Evolutionary conservation across 2,888 invertebrate genomes (phyloP), one percentile per base, ranked within the genome.

Genomic region (Syrista parreyssii): DNA sequence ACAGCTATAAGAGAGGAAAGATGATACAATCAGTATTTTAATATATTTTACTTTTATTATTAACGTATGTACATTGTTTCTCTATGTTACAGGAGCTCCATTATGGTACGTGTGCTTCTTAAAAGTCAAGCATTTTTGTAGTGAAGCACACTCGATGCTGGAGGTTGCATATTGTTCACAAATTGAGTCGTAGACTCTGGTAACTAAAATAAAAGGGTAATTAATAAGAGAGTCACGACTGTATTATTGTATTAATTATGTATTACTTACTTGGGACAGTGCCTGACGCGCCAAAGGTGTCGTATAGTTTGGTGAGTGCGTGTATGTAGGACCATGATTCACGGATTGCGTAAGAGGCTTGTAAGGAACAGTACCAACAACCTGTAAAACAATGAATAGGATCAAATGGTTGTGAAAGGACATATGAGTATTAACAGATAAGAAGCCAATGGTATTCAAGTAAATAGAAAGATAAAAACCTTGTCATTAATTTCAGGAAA

Each of bases 401-500:
- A 23, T 55, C 6, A 55, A 55, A 23, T 3, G 23, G 9, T 55
- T 9, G 55, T 9, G 23, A 55, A 55, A 55, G 9, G 9, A 55
- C 55, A 9, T 23, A 6, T 9, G 4, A 23, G 23, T 55, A 23
- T 55, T 2, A 55, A 55, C 9, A 6, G 9, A 6, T 55, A 55
- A 23, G 2, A 55, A 55, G 9, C 9, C 55, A 55, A 9, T 9
- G 6, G 23, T 55, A 55, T 55, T 55, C 9, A 55, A 23, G 9
- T 23, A 55, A 23, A 55, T 55, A 55, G 23, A 55, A 9, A 23
- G 9, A 55, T 55, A 55, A 23, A 12, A 32, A 92, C 92, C 89
- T 93, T 93, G 78, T 93, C 93, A 89, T 96, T 96, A 84, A 97
- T 96, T 92, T 97, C 97, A 2, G 97, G 97, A 90, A 96, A 96